Conservation (phyloP, 2,113 vertebrate species). For the Leucopsar rothschildi region DNA sequence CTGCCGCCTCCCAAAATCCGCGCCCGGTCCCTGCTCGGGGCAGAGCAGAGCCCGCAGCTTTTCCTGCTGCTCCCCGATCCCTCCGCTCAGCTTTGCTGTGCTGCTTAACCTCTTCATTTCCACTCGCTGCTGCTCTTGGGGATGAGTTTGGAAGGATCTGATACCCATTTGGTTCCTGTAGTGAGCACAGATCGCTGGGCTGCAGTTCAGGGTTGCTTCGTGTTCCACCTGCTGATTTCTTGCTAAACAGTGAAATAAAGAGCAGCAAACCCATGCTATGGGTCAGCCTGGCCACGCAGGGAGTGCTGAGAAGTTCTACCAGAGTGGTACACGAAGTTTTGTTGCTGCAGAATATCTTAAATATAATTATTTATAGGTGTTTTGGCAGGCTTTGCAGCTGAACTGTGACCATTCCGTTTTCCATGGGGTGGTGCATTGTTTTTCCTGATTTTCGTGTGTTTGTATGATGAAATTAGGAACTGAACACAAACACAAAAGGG, state of each 20-base stretch:
- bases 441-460: accelerated
- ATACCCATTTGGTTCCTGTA: not conserved
- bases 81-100: accelerated
- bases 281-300: accelerated
- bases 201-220: accelerated
- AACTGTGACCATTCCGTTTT: accelerated
- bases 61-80: accelerated
- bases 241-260: accelerated
- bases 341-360: not conserved
- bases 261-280: accelerated
- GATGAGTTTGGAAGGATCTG: not conserved
- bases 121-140: accelerated
- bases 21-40: too few relatives aligned
- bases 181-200: accelerated
- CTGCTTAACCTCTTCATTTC: accelerated
- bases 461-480: accelerated
- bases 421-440: accelerated
- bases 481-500: accelerated
- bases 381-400: not conserved
- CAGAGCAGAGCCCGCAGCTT: not conserved
- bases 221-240: not conserved
- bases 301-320: not conserved
- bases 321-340: accelerated
- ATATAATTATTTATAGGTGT: accelerated
- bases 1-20: too few relatives aligned